Conservation (phyloP, 64 coral and sea anemone genomes). For the Dendrophyllia cribrosa region DNA sequence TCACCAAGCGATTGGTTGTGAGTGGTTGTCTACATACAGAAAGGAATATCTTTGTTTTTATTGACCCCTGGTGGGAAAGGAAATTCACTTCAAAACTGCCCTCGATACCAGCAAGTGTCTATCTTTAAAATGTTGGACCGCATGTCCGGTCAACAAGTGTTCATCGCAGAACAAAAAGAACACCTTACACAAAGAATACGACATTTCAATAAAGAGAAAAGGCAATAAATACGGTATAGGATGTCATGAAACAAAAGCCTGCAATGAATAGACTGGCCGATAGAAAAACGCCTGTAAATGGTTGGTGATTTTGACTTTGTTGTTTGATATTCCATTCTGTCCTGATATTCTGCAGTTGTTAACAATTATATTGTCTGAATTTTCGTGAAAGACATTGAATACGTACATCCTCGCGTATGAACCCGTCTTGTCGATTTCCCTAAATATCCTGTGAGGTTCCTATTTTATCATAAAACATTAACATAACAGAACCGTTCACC, state of each 20-base stretch:
- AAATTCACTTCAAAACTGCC: not conserved
- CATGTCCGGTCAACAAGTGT: not conserved
- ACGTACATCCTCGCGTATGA: not conserved
- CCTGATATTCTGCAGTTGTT: not conserved
- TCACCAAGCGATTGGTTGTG: not conserved
- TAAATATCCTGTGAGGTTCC: not conserved
- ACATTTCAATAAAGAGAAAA: constrained; percentile 3
- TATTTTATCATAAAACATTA: constrained; percentile 28
- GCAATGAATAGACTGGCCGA: not conserved
- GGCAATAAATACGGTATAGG: not conserved
- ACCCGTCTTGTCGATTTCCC: not conserved
- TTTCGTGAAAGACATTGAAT: not conserved
- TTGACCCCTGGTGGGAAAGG: not conserved
- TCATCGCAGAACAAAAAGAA: not conserved
- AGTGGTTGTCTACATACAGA: not conserved
- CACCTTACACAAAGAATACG: not conserved
- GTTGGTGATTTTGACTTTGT: not conserved
- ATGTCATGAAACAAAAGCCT: not conserved
- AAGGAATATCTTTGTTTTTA: not conserved
- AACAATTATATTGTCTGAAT: constrained; percentile 1
- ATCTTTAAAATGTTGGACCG: not conserved
- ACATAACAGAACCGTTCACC: not conserved
- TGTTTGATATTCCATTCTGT: not conserved
- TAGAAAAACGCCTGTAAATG: not conserved
- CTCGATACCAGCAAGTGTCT: not conserved